Conservation (phyloP, 2,797 vertebrate species). For the Diceros bicornis region DNA sequence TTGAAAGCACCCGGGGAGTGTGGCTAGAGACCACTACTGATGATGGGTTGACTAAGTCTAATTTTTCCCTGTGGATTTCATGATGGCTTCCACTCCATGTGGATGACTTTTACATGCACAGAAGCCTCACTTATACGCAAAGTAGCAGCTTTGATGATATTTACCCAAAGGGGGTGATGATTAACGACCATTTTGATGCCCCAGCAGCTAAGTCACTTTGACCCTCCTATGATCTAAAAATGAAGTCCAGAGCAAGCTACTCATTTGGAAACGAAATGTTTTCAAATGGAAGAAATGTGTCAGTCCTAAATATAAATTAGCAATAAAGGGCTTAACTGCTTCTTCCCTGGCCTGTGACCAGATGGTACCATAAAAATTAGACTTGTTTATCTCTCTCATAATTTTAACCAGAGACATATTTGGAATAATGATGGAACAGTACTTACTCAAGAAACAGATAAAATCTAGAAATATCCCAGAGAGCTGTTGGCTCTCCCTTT, state of each 20-base stretch:
- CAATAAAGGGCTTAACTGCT: constrained; percentile 63
- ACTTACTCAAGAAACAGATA: constrained; percentile 74
- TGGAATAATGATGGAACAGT: constrained; percentile 64
- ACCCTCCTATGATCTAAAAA: constrained; percentile 14
- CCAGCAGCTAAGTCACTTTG: not conserved
- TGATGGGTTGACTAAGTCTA: not conserved
- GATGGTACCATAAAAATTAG: constrained; percentile 74
- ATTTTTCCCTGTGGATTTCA: not conserved
- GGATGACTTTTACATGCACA: not conserved
- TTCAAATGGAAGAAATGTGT: constrained; percentile 46
- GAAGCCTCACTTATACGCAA: not conserved
- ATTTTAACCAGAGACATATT: constrained; percentile 76
- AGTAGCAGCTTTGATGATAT: not conserved
- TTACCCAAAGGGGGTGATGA: not conserved
- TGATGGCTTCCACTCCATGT: not conserved
- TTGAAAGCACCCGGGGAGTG: not conserved
- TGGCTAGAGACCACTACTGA: not conserved
- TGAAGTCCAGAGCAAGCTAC: not conserved
- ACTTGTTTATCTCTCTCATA: constrained; percentile 75
- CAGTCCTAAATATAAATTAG: constrained; percentile 32
- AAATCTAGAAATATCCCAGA: constrained; percentile 62
- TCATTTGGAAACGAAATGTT: constrained; percentile 43
- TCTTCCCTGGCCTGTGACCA: constrained; percentile 75
- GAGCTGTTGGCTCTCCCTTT: not conserved
- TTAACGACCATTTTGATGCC: not conserved